phyloP scores from a whole-genome alignment of 2,113 vertebrate genomes.

The Emydura subglobosa region DNA sequence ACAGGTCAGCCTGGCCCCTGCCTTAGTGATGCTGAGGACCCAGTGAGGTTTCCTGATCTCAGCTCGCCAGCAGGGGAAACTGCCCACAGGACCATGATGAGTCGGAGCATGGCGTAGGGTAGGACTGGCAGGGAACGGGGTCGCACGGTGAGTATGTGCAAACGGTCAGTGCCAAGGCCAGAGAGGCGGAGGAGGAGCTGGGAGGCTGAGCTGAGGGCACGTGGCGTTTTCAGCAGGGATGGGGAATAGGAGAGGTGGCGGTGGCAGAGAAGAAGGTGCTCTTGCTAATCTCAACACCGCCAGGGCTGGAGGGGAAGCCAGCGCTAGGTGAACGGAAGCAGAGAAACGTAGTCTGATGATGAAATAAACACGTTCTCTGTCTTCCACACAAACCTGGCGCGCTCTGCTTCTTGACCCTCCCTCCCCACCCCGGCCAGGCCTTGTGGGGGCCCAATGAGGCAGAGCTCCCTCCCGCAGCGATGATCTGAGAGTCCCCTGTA shows the following conservation, averaged over 20 bases:
- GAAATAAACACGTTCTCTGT: background rate
- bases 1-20: background rate
- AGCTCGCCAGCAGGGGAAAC: background rate
- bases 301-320: background rate
- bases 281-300: background rate
- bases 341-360: background rate
- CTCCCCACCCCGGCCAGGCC: background rate
- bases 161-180: fast-evolving
- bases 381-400: background rate
- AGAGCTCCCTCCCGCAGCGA: background rate
- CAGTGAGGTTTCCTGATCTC: background rate
- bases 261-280: background rate
- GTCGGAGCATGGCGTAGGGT: background rate
- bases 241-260: background rate
- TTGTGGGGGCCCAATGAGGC: too few relatives aligned
- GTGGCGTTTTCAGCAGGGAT: background rate
- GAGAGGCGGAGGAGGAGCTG: background rate
- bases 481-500: background rate
- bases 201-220: background rate
- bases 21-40: background rate
- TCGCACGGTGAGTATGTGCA: background rate
- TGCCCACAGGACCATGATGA: background rate
- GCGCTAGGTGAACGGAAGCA: background rate
- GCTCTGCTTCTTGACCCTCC: too few relatives aligned
- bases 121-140: background rate